These are phyloP conservation scores for Osmerus eperlanus DNA, from an alignment of 2,113 vertebrate genomes.

Conservation along the genomic window DNA sequence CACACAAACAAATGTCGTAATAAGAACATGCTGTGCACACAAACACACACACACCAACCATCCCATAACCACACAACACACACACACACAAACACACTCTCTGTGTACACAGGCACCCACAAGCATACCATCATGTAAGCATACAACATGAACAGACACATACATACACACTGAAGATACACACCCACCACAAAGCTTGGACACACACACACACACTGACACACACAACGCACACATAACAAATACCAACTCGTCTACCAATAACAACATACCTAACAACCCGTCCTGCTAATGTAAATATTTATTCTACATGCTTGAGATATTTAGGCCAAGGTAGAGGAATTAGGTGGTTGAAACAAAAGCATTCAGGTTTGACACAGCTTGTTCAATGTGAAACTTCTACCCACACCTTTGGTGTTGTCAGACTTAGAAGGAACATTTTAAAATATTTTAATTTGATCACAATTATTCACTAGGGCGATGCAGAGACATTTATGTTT, in stretches of 20 bases:
- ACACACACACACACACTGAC: constrained; percentile 2
- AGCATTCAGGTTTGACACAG: constrained; percentile 30
- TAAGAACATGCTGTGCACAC: no score
- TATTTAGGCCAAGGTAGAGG: constrained; percentile 43
- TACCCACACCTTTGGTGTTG: neutral
- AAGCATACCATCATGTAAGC: neutral
- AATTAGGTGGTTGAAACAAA: constrained; percentile 55
- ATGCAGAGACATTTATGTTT: no score
- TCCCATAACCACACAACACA: constrained; percentile 2
- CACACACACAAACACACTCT: constrained; percentile 32
- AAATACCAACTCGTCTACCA: constrained; percentile 58
- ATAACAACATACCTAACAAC: constrained; percentile 59
- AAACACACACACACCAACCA: neutral
- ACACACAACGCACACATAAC: constrained; percentile 56
- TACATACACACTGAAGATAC: constrained; percentile 11
- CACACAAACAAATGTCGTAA: neutral
- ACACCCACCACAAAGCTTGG: neutral
- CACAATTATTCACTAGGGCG: no score
- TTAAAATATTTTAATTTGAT: neutral
- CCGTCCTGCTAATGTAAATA: constrained; percentile 58
- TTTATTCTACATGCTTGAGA: constrained; percentile 56
- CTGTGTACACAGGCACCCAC: constrained; percentile 24
- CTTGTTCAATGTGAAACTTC: constrained; percentile 11
- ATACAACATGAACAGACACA: neutral
- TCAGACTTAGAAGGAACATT: neutral